phyloP scores from a whole-genome alignment of 1,140 invertebrate genomes.

The Aphidius gifuensis region DNA sequence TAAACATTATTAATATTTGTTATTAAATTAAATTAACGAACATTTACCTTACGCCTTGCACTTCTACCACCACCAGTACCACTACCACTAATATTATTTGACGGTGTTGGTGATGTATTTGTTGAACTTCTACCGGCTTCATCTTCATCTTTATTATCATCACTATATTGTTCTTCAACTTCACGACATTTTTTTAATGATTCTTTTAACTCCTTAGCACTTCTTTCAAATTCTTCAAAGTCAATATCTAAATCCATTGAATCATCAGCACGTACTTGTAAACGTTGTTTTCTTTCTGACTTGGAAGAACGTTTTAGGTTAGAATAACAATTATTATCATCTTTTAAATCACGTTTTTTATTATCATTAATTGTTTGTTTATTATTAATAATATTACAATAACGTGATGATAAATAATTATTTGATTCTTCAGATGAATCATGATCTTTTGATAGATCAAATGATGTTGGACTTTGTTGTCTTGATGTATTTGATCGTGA shows the following conservation, averaged over 20 bases:
- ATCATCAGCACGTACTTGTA: slow-evolving; percentile 47
- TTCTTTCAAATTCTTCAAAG: slow-evolving; percentile 44
- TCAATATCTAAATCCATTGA: slow-evolving; percentile 47
- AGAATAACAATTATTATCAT: slow-evolving; percentile 25
- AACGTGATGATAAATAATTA: background rate
- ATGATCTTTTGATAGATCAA: slow-evolving; percentile 10
- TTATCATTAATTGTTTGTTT: slow-evolving; percentile 10
- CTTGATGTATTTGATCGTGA: slow-evolving; percentile 27
- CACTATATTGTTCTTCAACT: slow-evolving; percentile 29
- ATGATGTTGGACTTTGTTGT: slow-evolving; percentile 24
- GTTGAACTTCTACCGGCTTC: slow-evolving; percentile 48
- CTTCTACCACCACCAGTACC: slow-evolving; percentile 44
- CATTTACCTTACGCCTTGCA: slow-evolving; percentile 48
- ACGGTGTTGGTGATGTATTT: slow-evolving; percentile 50
- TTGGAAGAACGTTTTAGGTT: slow-evolving; percentile 45
- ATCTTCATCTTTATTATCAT: slow-evolving; percentile 46
- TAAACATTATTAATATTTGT: slow-evolving; percentile 6
- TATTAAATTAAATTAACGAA: slow-evolving; percentile 17
- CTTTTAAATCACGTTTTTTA: slow-evolving; percentile 28
- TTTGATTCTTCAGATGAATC: slow-evolving; percentile 24
- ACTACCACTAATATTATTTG: slow-evolving; percentile 26
- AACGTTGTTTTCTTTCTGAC: slow-evolving; percentile 46
- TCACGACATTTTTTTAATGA: background rate
- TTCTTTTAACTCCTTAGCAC: slow-evolving; percentile 39
- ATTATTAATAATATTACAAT: too few relatives aligned